These are phyloP conservation scores for Gastracanthus pulcherrimus DNA, from an alignment of 2,888 invertebrate species.

Conservation along the genomic window DNA sequence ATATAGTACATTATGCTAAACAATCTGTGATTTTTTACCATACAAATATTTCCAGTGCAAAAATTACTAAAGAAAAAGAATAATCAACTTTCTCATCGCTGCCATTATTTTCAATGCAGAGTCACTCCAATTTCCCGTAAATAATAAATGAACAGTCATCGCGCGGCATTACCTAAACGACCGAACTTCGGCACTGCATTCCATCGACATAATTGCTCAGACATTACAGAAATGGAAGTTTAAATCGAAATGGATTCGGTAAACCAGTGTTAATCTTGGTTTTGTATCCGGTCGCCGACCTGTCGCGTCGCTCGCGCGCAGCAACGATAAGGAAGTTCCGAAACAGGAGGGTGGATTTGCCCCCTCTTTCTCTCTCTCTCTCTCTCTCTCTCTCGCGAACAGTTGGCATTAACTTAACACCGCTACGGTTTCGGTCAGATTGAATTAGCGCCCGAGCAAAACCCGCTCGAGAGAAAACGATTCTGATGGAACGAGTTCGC, in stretches of 20 bases:
- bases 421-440: slow-evolving; percentile 72
- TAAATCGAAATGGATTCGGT: slow-evolving; percentile 8
- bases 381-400: slow-evolving; percentile 14
- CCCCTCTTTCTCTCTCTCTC: no score
- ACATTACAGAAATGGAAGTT: slow-evolving; percentile 32
- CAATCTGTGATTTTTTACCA: no score
- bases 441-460: slow-evolving; percentile 67
- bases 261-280: slow-evolving; percentile 31
- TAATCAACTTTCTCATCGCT: no score
- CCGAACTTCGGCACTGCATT: not conserved
- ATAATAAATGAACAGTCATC: no score
- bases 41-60: no score
- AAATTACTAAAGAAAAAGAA: no score
- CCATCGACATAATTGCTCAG: not conserved
- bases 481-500: slow-evolving; percentile 66
- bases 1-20: no score
- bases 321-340: slow-evolving; percentile 60
- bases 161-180: no score
- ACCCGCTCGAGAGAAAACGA: slow-evolving; percentile 63
- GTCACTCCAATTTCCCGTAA: no score
- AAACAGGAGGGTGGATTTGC: slow-evolving; percentile 61
- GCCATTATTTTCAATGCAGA: no score
- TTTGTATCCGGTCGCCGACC: slow-evolving; percentile 2
- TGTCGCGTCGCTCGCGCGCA: not conserved
- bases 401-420: slow-evolving; percentile 68